Conservation (phyloP, 2,113 vertebrate genomes). For the Psittacula cyanocephala region DNA sequence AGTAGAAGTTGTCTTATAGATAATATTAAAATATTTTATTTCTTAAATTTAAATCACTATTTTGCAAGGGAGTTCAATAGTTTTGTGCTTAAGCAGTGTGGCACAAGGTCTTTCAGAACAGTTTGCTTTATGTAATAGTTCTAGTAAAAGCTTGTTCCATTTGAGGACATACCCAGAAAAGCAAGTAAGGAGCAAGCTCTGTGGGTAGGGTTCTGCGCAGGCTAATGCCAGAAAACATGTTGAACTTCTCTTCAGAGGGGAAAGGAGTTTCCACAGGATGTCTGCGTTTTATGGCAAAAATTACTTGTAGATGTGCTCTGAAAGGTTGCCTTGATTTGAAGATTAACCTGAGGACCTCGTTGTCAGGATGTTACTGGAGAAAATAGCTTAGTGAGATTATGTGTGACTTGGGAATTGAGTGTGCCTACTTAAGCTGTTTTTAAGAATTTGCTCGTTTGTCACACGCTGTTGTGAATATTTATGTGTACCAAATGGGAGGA, state of each 20-base stretch:
- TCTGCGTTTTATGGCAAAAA: constrained; percentile 28
- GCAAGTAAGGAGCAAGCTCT: background rate
- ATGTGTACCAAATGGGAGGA: background rate
- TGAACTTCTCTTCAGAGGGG: constrained; percentile 22
- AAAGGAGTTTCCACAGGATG: constrained; percentile 57
- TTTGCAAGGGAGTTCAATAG: background rate
- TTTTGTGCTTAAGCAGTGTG: background rate
- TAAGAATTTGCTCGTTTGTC: constrained; percentile 27
- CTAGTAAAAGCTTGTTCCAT: constrained; percentile 33
- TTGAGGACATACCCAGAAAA: constrained; percentile 33
- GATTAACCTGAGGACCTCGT: constrained; percentile 59
- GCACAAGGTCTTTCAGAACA: background rate
- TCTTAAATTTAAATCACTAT: background rate
- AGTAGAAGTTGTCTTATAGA: background rate
- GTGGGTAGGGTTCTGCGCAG: background rate
- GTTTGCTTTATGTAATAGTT: background rate
- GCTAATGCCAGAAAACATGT: constrained; percentile 41
- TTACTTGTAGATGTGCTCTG: constrained; percentile 16
- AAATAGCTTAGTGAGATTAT: constrained; percentile 49
- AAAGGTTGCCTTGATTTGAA: constrained; percentile 48
- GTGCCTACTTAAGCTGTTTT: constrained; percentile 28
- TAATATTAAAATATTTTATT: background rate
- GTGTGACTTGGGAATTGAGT: constrained; percentile 65
- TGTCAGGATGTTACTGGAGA: constrained; percentile 41
- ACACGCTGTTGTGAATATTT: background rate